Evolutionary conservation across 2,113 vertebrate species (phyloP).

Genomic region (Crotalus viridis): DNA sequence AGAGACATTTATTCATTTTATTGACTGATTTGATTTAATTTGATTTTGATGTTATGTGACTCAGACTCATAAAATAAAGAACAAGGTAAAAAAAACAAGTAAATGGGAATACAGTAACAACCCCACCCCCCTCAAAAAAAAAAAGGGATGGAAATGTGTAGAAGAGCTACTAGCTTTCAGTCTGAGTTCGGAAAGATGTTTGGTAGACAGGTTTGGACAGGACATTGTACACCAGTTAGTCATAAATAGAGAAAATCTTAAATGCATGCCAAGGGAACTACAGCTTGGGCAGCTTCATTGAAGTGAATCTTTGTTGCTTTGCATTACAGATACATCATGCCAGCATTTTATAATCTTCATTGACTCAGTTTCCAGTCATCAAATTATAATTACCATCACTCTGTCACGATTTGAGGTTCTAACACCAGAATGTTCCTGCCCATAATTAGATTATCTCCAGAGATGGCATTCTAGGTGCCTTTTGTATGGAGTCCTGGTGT

Average conservation of each 20-base stretch:
- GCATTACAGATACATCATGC: neutral
- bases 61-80: neutral
- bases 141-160: neutral
- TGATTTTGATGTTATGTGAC: neutral
- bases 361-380: neutral
- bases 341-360: neutral
- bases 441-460: neutral
- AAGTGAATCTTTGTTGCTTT: neutral
- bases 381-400: neutral
- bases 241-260: neutral
- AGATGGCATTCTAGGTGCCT: neutral
- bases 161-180: neutral
- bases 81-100: neutral
- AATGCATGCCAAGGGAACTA: neutral
- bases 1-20: neutral
- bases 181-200: neutral
- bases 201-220: neutral
- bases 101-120: neutral
- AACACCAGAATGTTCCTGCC: neutral
- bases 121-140: neutral
- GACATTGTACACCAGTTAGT: neutral
- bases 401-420: neutral
- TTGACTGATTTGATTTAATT: neutral
- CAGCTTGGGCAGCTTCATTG: neutral
- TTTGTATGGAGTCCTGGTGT: neutral